These are phyloP conservation scores for Trematocara marginatum DNA, from an alignment of 2,113 vertebrate species.

Conservation along the genomic window DNA sequence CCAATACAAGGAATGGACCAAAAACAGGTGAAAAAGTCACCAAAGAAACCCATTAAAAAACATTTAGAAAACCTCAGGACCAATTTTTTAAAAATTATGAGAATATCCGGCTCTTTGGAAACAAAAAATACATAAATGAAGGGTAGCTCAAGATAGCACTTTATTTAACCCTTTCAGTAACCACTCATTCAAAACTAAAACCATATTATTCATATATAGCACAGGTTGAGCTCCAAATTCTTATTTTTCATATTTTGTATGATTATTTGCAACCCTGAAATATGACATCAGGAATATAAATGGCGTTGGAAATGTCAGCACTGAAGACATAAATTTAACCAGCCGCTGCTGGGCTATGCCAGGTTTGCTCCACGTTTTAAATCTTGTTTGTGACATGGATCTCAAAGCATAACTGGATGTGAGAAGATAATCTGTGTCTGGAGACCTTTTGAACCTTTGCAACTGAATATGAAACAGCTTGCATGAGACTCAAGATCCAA, in stretches of 20 bases:
- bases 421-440: background rate
- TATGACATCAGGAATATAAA: background rate
- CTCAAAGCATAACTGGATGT: background rate
- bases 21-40: background rate
- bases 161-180: background rate
- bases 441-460: background rate
- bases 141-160: background rate
- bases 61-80: background rate
- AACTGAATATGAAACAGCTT: background rate
- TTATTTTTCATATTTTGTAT: background rate
- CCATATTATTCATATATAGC: background rate
- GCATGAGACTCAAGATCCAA: background rate
- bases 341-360: background rate
- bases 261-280: background rate
- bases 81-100: background rate
- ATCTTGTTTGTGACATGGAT: background rate
- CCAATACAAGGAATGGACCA: background rate
- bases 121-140: background rate
- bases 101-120: background rate
- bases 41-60: background rate
- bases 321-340: background rate
- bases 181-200: background rate
- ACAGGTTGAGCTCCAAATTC: background rate
- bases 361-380: background rate
- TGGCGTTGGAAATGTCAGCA: background rate